Base-by-base conservation (phyloP, 1,140 invertebrate species). In the Danaus plexippus region DNA sequence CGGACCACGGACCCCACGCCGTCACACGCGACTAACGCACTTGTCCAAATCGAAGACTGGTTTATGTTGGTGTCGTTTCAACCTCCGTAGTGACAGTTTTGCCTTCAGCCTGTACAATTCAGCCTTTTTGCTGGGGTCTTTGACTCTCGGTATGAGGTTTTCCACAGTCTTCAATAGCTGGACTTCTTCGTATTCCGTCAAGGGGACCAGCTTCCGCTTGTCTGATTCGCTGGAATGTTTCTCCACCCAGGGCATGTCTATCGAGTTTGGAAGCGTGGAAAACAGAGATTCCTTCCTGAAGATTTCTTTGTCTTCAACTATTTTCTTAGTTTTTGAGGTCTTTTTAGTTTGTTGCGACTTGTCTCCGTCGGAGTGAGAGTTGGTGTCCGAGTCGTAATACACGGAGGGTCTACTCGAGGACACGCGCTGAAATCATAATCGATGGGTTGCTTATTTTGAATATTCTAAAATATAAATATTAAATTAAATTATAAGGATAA, bases 21-120 rank as follows among this genome's bases (percentile, higher is more conserved):
- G 15, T 15, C 15, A 15, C 15, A 15, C 15, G 3, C 1, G 2
- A 32, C 22, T 8, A 32, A 59, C 76, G 73, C 48, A 85, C 81
- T 81, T 84, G 32, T 85, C 83, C 22, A 87, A 60, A 66, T 85
- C 79, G 53, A 87, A 87, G 4, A 84, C 47, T 0, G 81, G 78
- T 54, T 85, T 54, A 62, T 79, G 79, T 13, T 82, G 82, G 60
- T 85, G 81, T 12, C 84, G 65, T 58, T 87, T 85, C 12, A 80
- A 43, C 32, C 80, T 74, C 7, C 81, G 52, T 15, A 87, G 40
- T 9, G 75, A 60, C 11, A 87, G 48, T 40, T 81, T 84, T 0
- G 83, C 81, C 11, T 59, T 72, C 41, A 85, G 47, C 9, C 76
- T 57, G 15, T 62, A 60, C 50, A 87, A 55, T 6, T 74, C 53